Base-by-base conservation (phyloP, 2,888 invertebrate genomes). In the Diloba caeruleocephala region DNA sequence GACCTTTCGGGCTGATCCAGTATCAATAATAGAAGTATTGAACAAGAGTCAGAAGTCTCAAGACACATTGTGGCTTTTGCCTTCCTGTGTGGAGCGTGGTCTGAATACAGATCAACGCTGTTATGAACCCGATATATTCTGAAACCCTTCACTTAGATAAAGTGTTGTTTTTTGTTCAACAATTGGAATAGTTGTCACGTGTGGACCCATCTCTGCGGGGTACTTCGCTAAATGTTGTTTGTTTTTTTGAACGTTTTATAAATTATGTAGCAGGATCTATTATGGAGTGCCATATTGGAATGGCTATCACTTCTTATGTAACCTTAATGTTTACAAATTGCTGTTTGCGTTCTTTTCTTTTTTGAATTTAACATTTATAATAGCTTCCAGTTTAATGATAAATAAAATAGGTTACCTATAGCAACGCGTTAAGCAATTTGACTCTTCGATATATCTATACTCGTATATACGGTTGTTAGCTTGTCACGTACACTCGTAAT, bases 61-160 rank as follows among this genome's bases (percentile, higher is more conserved):
- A 81, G 84, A 82, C 87, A 88, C 84, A 82, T 82, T 88, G 87
- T 83, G 87, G 86, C 79, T 87, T 89, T 87, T 85, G 88, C 89
- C 86, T 88, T 89, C 90, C 88, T 84, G 79, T 68, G 61, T 54
- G 58, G 60, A 45, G 59, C 84, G 84, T 82, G 87, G 56, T 66
- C 74, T 74, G 90, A 88, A 91, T 90, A 87, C 79, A 79, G 76
- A 91, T 85, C 59, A 69, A 51, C 71, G 54, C 71, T 70, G 80
- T 80, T 83, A 82, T 78, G 72, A 79, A 68, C 61, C 77, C 77
- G 65, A 64, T 65, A 70, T 78, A 78, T 72, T 79, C 79, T 76
- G 79, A 81, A 83, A 82, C 81, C 81, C 80, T 76, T 78, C 82
- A 81, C 81, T 84, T 79, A 80, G 74, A 76, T 78, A 81, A 81